A percentile compares a stretch with the other conserved stretches of the same genome.
Evolutionary conservation across 2,113 vertebrate species (phyloP).

Genomic region (Percina caprodes): DNA sequence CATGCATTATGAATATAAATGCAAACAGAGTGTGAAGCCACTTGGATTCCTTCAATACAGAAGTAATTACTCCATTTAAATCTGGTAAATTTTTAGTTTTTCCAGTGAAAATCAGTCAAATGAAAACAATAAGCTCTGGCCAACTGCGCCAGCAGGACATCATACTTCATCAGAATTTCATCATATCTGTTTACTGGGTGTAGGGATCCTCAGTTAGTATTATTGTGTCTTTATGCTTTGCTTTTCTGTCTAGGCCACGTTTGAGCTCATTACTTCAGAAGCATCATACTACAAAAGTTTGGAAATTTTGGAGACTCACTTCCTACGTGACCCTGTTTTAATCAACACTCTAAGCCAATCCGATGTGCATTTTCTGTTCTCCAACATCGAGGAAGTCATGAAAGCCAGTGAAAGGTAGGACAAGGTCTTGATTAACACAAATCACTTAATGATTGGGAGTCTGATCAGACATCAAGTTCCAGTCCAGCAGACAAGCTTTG

Average conservation of each 20-base stretch:
- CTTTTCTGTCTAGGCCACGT: conserved; percentile 89
- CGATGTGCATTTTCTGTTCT: conserved; percentile 96
- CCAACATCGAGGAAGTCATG: conserved; percentile 95
- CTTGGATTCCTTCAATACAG: not conserved
- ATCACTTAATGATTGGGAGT: not conserved
- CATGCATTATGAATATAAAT: not conserved
- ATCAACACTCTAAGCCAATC: conserved; percentile 91
- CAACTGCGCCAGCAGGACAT: not conserved
- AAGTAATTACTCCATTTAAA: conserved; percentile 1
- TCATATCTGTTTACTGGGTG: not conserved
- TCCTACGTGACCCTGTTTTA: conserved; percentile 90
- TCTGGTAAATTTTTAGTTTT: not conserved
- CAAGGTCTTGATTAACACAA: not conserved
- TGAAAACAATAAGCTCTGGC: not conserved
- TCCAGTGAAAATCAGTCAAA: not conserved
- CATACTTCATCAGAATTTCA: not conserved
- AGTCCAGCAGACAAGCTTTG: not conserved
- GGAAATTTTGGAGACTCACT: conserved; percentile 93
- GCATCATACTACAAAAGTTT: conserved; percentile 98
- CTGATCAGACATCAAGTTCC: not conserved
- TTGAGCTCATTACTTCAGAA: conserved; percentile 95
- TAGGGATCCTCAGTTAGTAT: not conserved
- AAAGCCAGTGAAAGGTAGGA: conserved; percentile 93
- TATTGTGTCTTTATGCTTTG: conserved; percentile 10
- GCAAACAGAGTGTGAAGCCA: not conserved